Evolutionary conservation across 2,797 vertebrate genomes (phyloP).

Genomic region (Scarus forsteni): DNA sequence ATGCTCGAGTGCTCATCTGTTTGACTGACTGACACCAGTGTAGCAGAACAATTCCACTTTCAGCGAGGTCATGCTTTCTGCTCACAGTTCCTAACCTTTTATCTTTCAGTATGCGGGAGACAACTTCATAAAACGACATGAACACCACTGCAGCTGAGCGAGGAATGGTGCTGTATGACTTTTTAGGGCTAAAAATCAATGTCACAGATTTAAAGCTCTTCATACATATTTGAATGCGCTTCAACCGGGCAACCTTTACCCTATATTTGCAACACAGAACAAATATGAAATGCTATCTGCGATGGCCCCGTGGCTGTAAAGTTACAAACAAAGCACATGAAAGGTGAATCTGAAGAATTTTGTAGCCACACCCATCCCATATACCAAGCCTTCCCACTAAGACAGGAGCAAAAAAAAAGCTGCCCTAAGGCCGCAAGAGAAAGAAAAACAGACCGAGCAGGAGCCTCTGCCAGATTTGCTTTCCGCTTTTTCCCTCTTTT

Average conservation of each 20-base stretch:
- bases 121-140: slow-evolving; percentile 27
- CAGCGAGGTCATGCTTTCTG: slow-evolving; percentile 46
- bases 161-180: not conserved
- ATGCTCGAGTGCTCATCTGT: slow-evolving; percentile 57
- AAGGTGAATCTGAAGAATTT: slow-evolving; percentile 77
- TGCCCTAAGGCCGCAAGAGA: slow-evolving; percentile 70
- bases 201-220: not conserved
- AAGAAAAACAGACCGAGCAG: slow-evolving; percentile 65
- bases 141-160: not conserved
- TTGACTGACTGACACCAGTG: slow-evolving; percentile 54
- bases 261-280: slow-evolving; percentile 7
- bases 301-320: slow-evolving; percentile 39
- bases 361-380: slow-evolving; percentile 73
- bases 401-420: slow-evolving; percentile 73
- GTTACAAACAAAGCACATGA: slow-evolving; percentile 66
- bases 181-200: slow-evolving; percentile 1
- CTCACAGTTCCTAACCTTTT: slow-evolving; percentile 19
- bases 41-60: slow-evolving; percentile 52
- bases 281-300: slow-evolving; percentile 36
- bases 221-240: not conserved
- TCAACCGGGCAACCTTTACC: slow-evolving; percentile 15
- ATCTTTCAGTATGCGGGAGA: slow-evolving; percentile 19
- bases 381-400: slow-evolving; percentile 65
- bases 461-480: slow-evolving; percentile 75
- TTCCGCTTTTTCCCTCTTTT: slow-evolving; percentile 57